Percentiles rank a stretch among this genome's conserved stretches.
These are phyloP conservation scores for Aspiorhynchus laticeps DNA, from an alignment of 2,113 vertebrate genomes.

Conservation along the genomic window DNA sequence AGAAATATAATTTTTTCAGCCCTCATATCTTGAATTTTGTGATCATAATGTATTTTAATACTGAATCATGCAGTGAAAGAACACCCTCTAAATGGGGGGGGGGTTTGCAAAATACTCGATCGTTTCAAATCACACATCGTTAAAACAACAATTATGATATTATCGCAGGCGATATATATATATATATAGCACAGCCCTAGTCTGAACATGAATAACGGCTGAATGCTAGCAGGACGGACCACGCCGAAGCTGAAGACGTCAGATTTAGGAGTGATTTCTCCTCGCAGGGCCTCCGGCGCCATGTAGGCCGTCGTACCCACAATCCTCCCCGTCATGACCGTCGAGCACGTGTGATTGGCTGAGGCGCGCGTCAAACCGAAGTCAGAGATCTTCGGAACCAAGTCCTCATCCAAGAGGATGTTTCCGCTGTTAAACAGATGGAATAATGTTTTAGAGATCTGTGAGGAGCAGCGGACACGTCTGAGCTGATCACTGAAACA, in stretches of 20 bases:
- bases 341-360: slow-evolving; percentile 76
- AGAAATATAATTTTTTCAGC: no score
- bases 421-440: slow-evolving; percentile 80
- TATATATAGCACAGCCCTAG: no score
- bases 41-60: no score
- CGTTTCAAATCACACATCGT: no score
- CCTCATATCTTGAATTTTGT: no score
- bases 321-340: slow-evolving; percentile 90
- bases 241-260: slow-evolving; percentile 97
- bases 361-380: slow-evolving; percentile 94
- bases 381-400: slow-evolving; percentile 91
- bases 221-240: slow-evolving; percentile 68
- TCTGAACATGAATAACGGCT: not conserved
- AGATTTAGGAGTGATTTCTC: slow-evolving; percentile 92
- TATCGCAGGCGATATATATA: no score
- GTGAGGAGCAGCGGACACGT: no score
- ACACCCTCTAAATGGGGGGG: no score
- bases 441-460: not conserved
- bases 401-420: slow-evolving; percentile 85
- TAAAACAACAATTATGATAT: no score
- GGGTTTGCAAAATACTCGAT: no score
- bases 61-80: no score
- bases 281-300: slow-evolving; percentile 93
- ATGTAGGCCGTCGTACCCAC: slow-evolving; percentile 95
- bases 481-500: no score